A percentile compares a stretch with the other conserved stretches of the same genome.
Evolutionary conservation across 2,888 invertebrate genomes (phyloP).

Genomic region (Antitype chi): DNA sequence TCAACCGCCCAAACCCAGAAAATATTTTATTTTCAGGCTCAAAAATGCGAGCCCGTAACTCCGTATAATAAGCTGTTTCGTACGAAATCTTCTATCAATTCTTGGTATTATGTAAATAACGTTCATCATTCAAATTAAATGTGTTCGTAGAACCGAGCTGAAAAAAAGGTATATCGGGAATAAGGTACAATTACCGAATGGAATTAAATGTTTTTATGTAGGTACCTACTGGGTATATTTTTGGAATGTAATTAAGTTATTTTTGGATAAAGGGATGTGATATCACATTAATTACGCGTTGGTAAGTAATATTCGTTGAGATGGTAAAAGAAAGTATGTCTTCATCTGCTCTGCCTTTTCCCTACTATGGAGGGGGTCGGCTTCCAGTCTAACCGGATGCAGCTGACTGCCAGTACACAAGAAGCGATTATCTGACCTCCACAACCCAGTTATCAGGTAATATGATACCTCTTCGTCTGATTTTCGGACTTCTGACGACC

Average conservation of each 20-base stretch:
- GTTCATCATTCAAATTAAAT: conserved; percentile 9
- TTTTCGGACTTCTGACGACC: too few species aligned
- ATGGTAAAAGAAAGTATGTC: not conserved
- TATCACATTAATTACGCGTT: not conserved
- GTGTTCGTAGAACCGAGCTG: conserved; percentile 4
- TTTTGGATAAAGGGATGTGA: not conserved
- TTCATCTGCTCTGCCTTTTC: not conserved
- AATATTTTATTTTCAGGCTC: not conserved
- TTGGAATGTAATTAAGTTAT: conserved; percentile 1
- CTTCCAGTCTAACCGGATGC: too few species aligned
- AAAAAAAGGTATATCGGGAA: conserved; percentile 8
- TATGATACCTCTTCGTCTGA: too few species aligned
- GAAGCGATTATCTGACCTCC: too few species aligned
- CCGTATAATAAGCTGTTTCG: not conserved
- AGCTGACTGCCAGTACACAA: too few species aligned
- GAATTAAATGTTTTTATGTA: not conserved
- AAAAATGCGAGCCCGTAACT: not conserved
- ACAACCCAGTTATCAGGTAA: too few species aligned
- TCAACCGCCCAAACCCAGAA: not conserved
- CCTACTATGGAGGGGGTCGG: too few species aligned
- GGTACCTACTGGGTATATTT: not conserved
- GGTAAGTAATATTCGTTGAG: not conserved
- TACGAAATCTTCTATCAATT: conserved; percentile 2
- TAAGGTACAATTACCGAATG: not conserved
- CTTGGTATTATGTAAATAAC: not conserved